Base-by-base conservation (phyloP, 2,888 invertebrate species). In the Gnatocerus cornutus region DNA sequence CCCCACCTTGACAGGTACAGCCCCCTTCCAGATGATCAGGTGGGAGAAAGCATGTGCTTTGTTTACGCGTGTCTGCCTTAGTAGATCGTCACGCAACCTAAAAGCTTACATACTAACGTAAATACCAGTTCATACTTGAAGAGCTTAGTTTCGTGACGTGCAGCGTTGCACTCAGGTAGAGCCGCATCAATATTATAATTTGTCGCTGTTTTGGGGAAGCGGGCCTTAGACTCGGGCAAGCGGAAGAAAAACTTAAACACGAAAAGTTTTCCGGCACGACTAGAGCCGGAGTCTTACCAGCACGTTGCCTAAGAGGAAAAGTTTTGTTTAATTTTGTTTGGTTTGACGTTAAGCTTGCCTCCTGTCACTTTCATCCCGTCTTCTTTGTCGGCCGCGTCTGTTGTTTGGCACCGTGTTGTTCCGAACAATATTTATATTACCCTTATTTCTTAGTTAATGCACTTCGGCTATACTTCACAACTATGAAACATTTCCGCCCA, bases 271-370 rank as follows among this genome's bases (percentile, higher is more conserved):
- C 79, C 78, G 79, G 78, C 78, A 78, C 78, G 76, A 74, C 79
- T 79, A 80, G 80, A 79, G 80, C 79, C 76, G 79, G 78, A 78
- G 81, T 82, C 81, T 83, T 81, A 82, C 81, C 81, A 80, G 81
- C 80, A 80, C 81, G 81, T 82, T 82, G 82, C 83, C 82, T 83
- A 84, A 85, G 83, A 84, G 84, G 84, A 85, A 85, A 85, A 85
- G 82, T 85, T 84, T 84, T 83, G 83, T 85, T 85, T 84, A 85
- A 85, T 84, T 85, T 85, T 84, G 85, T 85, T 85, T 84, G 84
- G 84, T 84, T 84, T 85, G 85, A 84, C 84, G 84, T 83, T 85
- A 84, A 85, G 84, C 84, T 83, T 78, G 82, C 82, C 80, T 83
- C 83, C 83, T 84, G 85, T 85, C 85, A 85, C 83, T 85, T 84